A percentile compares a stretch with the other conserved stretches of the same genome.
Evolutionary conservation across 2,888 invertebrate species (phyloP).

Genomic region (Synanthedon myopaeformis): DNA sequence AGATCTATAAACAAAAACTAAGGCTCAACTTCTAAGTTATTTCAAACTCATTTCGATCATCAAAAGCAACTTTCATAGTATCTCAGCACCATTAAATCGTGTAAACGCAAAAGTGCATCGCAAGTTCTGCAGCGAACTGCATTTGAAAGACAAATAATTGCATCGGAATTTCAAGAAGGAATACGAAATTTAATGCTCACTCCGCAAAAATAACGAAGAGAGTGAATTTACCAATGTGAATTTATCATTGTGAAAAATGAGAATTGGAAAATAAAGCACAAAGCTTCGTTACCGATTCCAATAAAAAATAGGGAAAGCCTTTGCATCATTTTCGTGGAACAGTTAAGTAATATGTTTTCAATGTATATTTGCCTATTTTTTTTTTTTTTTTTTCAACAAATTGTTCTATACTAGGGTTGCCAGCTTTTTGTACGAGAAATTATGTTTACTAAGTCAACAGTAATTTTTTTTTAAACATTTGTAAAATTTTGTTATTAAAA

Average conservation of each 20-base stretch:
- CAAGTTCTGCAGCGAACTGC: slow-evolving; percentile 32
- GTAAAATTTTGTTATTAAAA: too few relatives aligned
- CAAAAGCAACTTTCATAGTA: slow-evolving; percentile 14
- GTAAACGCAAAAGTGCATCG: slow-evolving; percentile 29
- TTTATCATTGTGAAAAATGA: slow-evolving; percentile 16
- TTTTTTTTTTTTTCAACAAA: neutral
- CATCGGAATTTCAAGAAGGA: slow-evolving; percentile 31
- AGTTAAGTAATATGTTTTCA: neutral
- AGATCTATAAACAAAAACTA: too few relatives aligned
- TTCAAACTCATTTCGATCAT: neutral
- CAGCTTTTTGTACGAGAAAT: too few relatives aligned
- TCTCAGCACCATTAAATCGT: slow-evolving; percentile 23
- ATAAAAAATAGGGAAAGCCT: neutral
- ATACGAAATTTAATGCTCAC: slow-evolving; percentile 38
- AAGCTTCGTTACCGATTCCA: neutral
- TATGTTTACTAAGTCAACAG: too few relatives aligned
- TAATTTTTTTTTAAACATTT: too few relatives aligned
- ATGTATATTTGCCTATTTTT: neutral
- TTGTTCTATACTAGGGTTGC: too few relatives aligned
- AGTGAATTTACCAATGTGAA: slow-evolving; percentile 4
- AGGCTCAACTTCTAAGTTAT: too few relatives aligned
- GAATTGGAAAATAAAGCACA: slow-evolving; percentile 16
- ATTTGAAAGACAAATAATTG: slow-evolving; percentile 51
- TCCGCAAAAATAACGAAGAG: slow-evolving; percentile 28
- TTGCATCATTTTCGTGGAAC: neutral